phyloP scores from a whole-genome alignment of 2,888 invertebrate species.

The Acleris holmiana region DNA sequence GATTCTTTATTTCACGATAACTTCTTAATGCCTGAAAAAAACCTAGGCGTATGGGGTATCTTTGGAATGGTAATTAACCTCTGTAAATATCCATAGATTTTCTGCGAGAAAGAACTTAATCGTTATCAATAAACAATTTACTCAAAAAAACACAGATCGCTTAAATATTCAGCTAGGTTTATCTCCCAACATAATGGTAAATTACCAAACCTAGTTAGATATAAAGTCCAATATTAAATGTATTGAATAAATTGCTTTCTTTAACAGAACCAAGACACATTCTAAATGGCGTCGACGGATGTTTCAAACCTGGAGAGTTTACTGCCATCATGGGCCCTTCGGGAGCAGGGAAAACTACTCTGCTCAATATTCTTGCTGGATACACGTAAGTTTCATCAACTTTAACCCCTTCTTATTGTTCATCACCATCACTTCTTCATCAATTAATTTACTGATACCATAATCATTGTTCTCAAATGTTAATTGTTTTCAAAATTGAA shows the following conservation, averaged over 20 bases:
- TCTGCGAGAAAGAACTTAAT: too few relatives aligned
- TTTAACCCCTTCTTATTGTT: neutral
- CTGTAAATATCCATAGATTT: too few relatives aligned
- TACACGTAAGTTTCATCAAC: conserved; percentile 88
- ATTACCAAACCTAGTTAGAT: neutral
- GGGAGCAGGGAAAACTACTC: conserved; percentile 92
- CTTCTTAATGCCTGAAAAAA: too few relatives aligned
- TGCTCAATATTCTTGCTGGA: conserved; percentile 95
- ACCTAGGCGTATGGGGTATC: too few relatives aligned
- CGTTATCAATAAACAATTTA: too few relatives aligned
- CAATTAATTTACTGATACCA: neutral
- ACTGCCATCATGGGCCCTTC: conserved; percentile 89
- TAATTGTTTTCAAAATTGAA: too few relatives aligned
- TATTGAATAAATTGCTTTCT: neutral
- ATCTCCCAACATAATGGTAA: too few relatives aligned
- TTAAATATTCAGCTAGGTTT: too few relatives aligned
- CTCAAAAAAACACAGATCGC: too few relatives aligned
- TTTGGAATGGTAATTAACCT: too few relatives aligned
- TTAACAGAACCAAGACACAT: conserved; percentile 79
- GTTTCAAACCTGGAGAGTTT: conserved; percentile 85
- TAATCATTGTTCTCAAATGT: neutral
- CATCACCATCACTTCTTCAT: neutral
- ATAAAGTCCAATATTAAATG: neutral
- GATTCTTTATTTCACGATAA: too few relatives aligned
- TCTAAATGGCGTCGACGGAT: conserved; percentile 76